Evolutionary conservation across 2,888 invertebrate genomes (phyloP).

Genomic region (Cheilosia pagana): DNA sequence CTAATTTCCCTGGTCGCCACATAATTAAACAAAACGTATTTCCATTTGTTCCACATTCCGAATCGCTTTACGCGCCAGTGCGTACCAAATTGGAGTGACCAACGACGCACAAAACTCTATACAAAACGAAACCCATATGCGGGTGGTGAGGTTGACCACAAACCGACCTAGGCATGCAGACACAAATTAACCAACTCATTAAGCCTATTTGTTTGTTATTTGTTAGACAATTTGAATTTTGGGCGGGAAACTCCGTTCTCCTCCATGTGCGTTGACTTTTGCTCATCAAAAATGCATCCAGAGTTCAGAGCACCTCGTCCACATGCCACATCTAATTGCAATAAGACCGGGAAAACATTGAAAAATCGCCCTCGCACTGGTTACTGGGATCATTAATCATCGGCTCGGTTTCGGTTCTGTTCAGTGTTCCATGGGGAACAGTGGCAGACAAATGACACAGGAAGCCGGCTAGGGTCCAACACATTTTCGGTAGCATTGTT

Average conservation of each 20-base stretch:
- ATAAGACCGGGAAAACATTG: conserved; percentile 32
- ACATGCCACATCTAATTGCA: conserved; percentile 34
- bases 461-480: conserved; percentile 42
- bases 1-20: conserved; percentile 73
- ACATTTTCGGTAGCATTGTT: conserved; percentile 67
- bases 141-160: conserved; percentile 62
- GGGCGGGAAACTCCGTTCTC: background rate
- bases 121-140: conserved; percentile 64
- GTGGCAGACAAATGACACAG: conserved; percentile 69
- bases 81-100: conserved; percentile 72
- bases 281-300: conserved; percentile 62
- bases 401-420: conserved; percentile 1
- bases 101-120: conserved; percentile 59
- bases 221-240: conserved; percentile 66
- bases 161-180: conserved; percentile 38
- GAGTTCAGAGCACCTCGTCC: background rate
- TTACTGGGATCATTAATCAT: conserved; percentile 68
- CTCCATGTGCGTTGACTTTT: conserved; percentile 40
- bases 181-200: conserved; percentile 74
- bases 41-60: conserved; percentile 63
- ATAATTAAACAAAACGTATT: conserved; percentile 71
- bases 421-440: conserved; percentile 17
- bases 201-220: conserved; percentile 74
- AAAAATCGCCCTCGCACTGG: conserved; percentile 59
- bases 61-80: conserved; percentile 65